Evolutionary conservation across 2,113 vertebrate genomes (phyloP).

Genomic region (Pantherophis guttatus): DNA sequence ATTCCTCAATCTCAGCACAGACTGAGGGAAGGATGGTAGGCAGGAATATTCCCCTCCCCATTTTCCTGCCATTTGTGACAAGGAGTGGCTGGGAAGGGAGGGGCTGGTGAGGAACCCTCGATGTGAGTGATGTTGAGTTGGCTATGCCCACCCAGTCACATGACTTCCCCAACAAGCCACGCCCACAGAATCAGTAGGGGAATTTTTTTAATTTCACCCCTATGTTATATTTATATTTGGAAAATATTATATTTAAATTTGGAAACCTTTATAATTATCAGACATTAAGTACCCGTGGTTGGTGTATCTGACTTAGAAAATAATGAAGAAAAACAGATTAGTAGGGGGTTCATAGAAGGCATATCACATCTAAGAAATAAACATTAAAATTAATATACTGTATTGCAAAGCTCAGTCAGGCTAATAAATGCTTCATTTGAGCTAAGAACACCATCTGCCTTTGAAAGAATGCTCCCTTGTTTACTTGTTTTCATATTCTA

Average conservation of each 20-base stretch:
- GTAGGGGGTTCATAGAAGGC: background rate
- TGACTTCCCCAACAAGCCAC: too few species aligned
- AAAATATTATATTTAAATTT: background rate
- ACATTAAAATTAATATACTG: slow-evolving; percentile 15
- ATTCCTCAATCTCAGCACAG: too few species aligned
- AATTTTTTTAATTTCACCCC: too few species aligned
- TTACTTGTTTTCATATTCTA: slow-evolving; percentile 37
- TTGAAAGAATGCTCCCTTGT: slow-evolving; percentile 33
- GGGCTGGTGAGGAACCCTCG: too few species aligned
- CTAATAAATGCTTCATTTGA: slow-evolving; percentile 36
- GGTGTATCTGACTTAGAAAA: background rate
- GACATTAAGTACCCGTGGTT: background rate
- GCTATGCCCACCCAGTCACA: too few species aligned
- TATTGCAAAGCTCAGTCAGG: slow-evolving; percentile 20
- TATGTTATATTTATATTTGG: background rate
- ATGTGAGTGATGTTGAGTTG: too few species aligned
- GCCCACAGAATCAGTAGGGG: too few species aligned
- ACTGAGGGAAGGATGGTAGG: too few species aligned
- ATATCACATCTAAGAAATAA: background rate
- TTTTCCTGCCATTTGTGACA: too few species aligned
- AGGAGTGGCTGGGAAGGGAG: too few species aligned
- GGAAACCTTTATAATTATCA: background rate
- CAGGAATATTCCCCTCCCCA: too few species aligned
- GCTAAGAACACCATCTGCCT: background rate
- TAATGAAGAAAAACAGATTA: background rate